Evolutionary conservation across 2,888 invertebrate genomes (phyloP).

Genomic region (Phaonia tiefii): DNA sequence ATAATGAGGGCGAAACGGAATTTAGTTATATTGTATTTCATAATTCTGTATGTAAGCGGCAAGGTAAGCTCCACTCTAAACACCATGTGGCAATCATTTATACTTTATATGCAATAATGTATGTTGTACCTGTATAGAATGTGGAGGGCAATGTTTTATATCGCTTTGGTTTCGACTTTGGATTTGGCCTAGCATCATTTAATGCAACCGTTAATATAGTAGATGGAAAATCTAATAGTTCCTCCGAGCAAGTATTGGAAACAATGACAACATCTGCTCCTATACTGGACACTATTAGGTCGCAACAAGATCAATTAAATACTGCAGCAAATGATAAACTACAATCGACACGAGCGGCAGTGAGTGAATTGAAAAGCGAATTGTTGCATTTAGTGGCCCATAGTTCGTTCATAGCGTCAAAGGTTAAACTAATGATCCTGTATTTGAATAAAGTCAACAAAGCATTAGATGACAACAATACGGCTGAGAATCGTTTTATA

Average conservation of each 20-base stretch:
- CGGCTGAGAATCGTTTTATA: conserved; percentile 64
- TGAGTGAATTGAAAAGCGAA: conserved; percentile 70
- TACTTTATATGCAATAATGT: too few species aligned
- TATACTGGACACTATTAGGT: conserved; percentile 63
- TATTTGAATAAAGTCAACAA: conserved; percentile 71
- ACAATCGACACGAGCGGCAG: conserved; percentile 56
- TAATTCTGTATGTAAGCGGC: conserved; percentile 13
- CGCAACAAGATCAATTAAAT: conserved; percentile 64
- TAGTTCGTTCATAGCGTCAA: conserved; percentile 71
- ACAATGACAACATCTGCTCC: conserved; percentile 41
- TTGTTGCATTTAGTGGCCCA: conserved; percentile 71
- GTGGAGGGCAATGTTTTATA: conserved; percentile 30
- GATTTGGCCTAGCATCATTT: conserved; percentile 37
- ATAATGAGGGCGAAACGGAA: not conserved
- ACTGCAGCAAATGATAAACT: conserved; percentile 65
- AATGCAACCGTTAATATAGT: conserved; percentile 33
- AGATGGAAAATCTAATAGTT: conserved; percentile 26
- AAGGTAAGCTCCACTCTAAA: conserved; percentile 46
- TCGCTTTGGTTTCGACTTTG: conserved; percentile 47
- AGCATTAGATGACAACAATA: conserved; percentile 20
- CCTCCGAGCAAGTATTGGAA: not conserved
- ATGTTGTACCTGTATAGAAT: too few species aligned
- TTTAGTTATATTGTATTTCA: not conserved
- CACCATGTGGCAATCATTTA: too few species aligned
- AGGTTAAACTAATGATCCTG: conserved; percentile 70